Base-by-base conservation (phyloP, 2,888 invertebrate species). In the Caenorhabditis panamensis region DNA sequence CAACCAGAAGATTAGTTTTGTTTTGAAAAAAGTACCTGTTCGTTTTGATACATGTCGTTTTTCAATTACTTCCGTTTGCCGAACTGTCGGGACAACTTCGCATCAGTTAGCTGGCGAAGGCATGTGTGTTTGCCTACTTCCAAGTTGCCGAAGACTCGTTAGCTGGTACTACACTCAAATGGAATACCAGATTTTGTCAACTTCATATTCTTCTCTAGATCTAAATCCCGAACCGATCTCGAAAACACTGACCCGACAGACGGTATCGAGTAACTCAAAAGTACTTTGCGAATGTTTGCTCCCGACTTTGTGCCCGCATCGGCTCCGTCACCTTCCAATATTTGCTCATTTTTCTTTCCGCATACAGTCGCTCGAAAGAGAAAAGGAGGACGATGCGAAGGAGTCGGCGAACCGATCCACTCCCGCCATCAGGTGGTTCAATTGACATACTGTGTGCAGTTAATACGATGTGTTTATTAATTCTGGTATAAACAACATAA, bases 181-280 rank as follows among this genome's bases (percentile, higher is more conserved):
- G n/a, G n/a, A n/a, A n/a, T n/a, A n/a, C n/a, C n/a, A n/a, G n/a
- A n/a, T n/a, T n/a, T n/a, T n/a, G n/a, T n/a, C n/a, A n/a, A n/a
- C n/a, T n/a, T n/a, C n/a, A n/a, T n/a, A n/a, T n/a, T n/a, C n/a
- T n/a, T n/a, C n/a, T 51, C 24, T 20, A 47, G 63, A 28, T 31
- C 26, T 2, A 56, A 31, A 31, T 31, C 31, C 62, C 51, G 51
- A 59, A 53, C 41, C 31, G 18, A 36, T 61, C 28, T 44, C 53
- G 47, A 54, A 64, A 37, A 62, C 56, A 63, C 36, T 62, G 62
- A 64, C 62, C 63, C 49, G 47, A 58, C 63, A 49, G 66, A 75
- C 66, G 58, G 75, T 66, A 75, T 75, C 75, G 75, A 75, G 75
- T 75, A 75, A 73, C 73, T 66, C 73, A 59, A 53, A 75, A 75